Evolutionary conservation across 2,888 invertebrate species (phyloP), one percentile per base, ranked within the genome.

Genomic region (Aphelenchoides bicaudatus): DNA sequence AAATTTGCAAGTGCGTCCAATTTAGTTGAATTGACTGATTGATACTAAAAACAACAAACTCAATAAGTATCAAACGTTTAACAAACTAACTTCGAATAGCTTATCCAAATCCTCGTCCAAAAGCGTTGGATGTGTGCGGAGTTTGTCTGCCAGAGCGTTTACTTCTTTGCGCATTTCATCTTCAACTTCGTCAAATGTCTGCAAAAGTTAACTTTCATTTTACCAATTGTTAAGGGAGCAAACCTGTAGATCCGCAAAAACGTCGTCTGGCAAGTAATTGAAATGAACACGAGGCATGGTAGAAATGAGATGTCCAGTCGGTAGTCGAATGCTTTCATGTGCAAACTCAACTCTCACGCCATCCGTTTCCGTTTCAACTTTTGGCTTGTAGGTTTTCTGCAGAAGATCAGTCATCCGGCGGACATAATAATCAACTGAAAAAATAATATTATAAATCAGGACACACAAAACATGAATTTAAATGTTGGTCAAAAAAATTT

Each of bases 191-290:
- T 25, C 21, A n/a, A 43, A 6, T 21, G 16, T 25, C 21, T 43
- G 8, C 43, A 43, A 21, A 10, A 43, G 23, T 21, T 43, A n/a
- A n/a, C n/a, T n/a, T n/a, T n/a, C n/a, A n/a, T n/a, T n/a, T n/a
- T n/a, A n/a, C n/a, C n/a, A n/a, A n/a, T n/a, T n/a, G n/a, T n/a
- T n/a, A n/a, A n/a, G n/a, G n/a, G n/a, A n/a, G n/a, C n/a, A n/a
- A n/a, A 16, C 43, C 43, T 43, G 23, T 10, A 43, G 23, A n/a
- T 43, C 43, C 10, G 23, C 43, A 43, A 43, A 43, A 27, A 43
- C 16, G 23, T 43, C 52, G 37, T 16, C 37, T 10, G 52, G 37
- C 31, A 51, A 23, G 37, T 23, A 51, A 16, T 51, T 51, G 37
- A 51, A 51, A 2, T 34, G 31, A 1, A 39, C 39, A 2, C 38